Evolutionary conservation across 2,888 invertebrate species (phyloP), one percentile per base, ranked within the genome.

Genomic region (Sinotaia quadrata): DNA sequence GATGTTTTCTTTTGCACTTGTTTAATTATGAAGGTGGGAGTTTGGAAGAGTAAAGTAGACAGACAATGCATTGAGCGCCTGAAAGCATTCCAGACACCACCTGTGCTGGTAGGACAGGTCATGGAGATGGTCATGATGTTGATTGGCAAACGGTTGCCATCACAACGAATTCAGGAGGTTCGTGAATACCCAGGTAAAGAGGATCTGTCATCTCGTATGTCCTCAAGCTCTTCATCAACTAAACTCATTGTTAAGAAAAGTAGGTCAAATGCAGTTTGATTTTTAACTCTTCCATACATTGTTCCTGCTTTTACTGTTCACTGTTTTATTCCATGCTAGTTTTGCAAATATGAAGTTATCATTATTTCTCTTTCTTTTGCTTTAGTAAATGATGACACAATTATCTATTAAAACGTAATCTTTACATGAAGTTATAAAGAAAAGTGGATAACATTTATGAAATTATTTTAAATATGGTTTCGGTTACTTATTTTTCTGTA

Each of bases 101-200:
- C 88, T 5, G 24, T 82, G 15, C 75, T 87, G 41, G 87, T 88
- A 4, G 87, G 87, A 18, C 85, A 86, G 67, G 85, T 88, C 59
- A 85, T 88, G 82, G 88, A 88, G 77, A 88, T 88, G 88, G 84
- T 87, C 29, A 84, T 88, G 85, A 84, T 83, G 49, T 79, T 88
- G 62, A 86, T 88, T 63, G 87, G 88, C 18, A 87, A 87, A 68
- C 80, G 84, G 15, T 75, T 84, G 41, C 85, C 86, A 24, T 75
- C 81, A 7, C 81, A 80, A 74, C 70, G 83, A 27, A 74, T 81
- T 52, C 58, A 60, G 44, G 82, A 80, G 33, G 74, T 72, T 5
- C 63, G 72, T 18, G 78, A 78, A 33, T 63, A 51, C 36, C 27
- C 51, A 4, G 75, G 31, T 21, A 80, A 82, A 52, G 86, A 85